Evolutionary conservation across 2,888 invertebrate genomes (phyloP).

Genomic region (Watsonalla cultraria): DNA sequence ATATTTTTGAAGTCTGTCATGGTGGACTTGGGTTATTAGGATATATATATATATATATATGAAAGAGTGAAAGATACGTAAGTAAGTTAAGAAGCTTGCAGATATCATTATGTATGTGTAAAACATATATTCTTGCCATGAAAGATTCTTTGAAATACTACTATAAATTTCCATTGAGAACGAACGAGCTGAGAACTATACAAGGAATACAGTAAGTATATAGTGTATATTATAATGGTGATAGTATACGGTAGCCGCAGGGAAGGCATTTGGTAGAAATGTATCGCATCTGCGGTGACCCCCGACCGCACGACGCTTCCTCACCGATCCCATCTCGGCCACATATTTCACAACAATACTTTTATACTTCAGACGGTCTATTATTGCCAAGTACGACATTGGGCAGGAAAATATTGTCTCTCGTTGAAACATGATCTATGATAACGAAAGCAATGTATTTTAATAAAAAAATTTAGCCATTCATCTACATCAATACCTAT

Average conservation of each 20-base stretch:
- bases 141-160: no score
- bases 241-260: constrained; percentile 12
- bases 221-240: constrained; percentile 7
- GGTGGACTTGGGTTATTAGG: no score
- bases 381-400: constrained; percentile 17
- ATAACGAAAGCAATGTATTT: no score
- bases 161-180: constrained; percentile 5
- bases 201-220: constrained; percentile 11
- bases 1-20: no score
- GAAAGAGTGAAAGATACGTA: no score
- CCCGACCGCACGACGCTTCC: constrained; percentile 62
- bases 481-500: no score
- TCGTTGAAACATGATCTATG: neutral
- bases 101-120: no score
- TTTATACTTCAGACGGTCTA: constrained; percentile 25
- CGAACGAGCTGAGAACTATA: neutral
- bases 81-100: no score
- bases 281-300: constrained; percentile 63
- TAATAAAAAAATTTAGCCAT: no score
- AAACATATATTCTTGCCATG: no score
- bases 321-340: constrained; percentile 65
- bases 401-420: constrained; percentile 2
- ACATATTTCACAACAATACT: constrained; percentile 40
- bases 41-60: no score
- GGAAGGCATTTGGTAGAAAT: constrained; percentile 41